Evolutionary conservation across 2,797 vertebrate genomes (phyloP).

Genomic region (Adelosebastes latens): DNA sequence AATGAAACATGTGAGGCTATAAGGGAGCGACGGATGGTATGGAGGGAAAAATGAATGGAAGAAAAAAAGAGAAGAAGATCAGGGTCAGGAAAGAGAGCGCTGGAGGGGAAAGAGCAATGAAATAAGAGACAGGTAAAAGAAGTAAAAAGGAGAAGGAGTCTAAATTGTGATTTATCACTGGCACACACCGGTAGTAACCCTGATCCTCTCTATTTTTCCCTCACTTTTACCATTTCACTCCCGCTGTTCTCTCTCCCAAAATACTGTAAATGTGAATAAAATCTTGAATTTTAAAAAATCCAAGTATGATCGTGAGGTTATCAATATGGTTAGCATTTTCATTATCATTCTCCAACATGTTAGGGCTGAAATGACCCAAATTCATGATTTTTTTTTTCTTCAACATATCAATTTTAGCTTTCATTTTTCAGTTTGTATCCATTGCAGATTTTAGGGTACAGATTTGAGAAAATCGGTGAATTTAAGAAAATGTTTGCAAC

Average conservation of each 20-base stretch:
- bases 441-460: not conserved
- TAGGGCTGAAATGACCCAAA: not conserved
- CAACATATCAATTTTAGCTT: not conserved
- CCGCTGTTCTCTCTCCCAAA: not conserved
- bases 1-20: not conserved
- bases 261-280: not conserved
- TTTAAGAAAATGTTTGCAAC: not conserved
- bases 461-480: not conserved
- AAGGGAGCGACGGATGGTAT: not conserved
- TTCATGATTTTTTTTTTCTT: not conserved
- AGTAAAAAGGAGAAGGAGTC: slow-evolving; percentile 1
- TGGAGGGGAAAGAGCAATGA: slow-evolving; percentile 18
- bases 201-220: not conserved
- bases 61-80: not conserved
- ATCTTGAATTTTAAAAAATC: too few species aligned
- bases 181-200: not conserved
- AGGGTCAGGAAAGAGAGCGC: slow-evolving; percentile 4
- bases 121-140: slow-evolving; percentile 19
- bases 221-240: not conserved
- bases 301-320: not conserved
- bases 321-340: not conserved
- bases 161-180: slow-evolving; percentile 51
- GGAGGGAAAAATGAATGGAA: not conserved
- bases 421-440: not conserved
- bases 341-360: not conserved